Base-by-base conservation (phyloP, 2,888 invertebrate species). In the Campoplex capitator region DNA sequence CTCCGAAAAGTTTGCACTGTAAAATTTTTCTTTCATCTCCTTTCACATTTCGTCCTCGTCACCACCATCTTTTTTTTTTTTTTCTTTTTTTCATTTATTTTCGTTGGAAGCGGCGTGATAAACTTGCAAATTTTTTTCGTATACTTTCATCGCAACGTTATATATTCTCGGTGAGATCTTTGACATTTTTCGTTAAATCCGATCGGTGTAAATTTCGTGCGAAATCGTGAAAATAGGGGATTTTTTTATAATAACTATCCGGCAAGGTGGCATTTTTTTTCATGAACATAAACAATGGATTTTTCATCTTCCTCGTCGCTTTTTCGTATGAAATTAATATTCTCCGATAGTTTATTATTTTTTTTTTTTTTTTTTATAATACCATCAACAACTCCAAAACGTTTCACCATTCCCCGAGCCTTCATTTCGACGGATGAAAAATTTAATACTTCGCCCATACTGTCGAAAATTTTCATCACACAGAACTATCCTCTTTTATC, bases 401-500 rank as follows among this genome's bases (percentile, higher is more conserved):
- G 2, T 13, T 18, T 18, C 6, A 51, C 18, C 18, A n/a, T 18
- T 2, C 18, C 23, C 16, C 38, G 32, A 48, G 23, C 48, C 13
- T n/a, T 13, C 18, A 35, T 62, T 42, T 45, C 23, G 56, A 70
- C 70, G 70, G 77, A 67, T 54, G 16, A 42, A 79, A 79, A 79
- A 78, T 78, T 78, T 54, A 68, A 78, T 78, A 78, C 56, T 68
- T 28, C 16, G 42, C 54, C n/a, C 45, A 35, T 32, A 58, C 16
- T 48, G 32, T n/a, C 48, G n/a, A 71, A 70, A 70, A 11, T 11
- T 71, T 80, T 70, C 58, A 71, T 80, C 48, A 35, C 35, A 56
- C 56, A 51, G 32, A 80, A 28, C 58, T n/a, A 48, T 58, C 58
- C 35, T 48, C 8, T 35, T 45, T 68, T 28, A 28, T 75, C 35